A percentile compares a stretch with the other conserved stretches of the same genome.
Evolutionary conservation across 1,140 invertebrate species (phyloP).

Genomic region (Drosophila tropicalis): DNA sequence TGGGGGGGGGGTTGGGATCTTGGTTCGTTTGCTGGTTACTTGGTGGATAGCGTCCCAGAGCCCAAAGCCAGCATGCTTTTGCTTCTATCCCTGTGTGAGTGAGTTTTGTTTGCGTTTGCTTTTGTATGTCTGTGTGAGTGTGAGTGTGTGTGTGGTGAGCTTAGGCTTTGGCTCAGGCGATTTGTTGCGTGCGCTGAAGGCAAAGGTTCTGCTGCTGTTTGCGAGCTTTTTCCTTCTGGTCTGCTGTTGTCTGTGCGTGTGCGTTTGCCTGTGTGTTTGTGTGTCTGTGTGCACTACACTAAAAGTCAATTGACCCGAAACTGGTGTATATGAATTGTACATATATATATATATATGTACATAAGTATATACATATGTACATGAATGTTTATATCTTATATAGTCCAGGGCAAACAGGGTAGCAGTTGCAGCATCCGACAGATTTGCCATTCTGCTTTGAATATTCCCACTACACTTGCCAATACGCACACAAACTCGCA

Average conservation of each 20-base stretch:
- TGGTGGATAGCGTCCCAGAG: constrained; percentile 6
- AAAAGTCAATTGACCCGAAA: constrained; percentile 80
- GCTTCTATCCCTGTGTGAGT: constrained; percentile 14
- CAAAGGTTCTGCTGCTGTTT: constrained; percentile 39
- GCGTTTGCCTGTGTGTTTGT: constrained; percentile 26
- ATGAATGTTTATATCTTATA: neutral
- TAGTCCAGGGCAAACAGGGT: constrained; percentile 8
- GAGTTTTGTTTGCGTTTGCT: constrained; percentile 26
- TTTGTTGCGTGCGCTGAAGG: constrained; percentile 67
- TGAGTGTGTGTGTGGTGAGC: constrained; percentile 46
- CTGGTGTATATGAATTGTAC: constrained; percentile 35
- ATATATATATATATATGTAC: constrained; percentile 17
- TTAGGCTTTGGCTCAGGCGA: constrained; percentile 72
- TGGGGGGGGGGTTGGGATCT: constrained; percentile 17
- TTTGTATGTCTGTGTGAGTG: constrained; percentile 36
- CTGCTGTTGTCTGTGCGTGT: constrained; percentile 14
- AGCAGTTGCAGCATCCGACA: constrained; percentile 15
- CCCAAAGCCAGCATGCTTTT: constrained; percentile 19
- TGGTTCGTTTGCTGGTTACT: constrained; percentile 13
- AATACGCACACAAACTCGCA: constrained; percentile 8
- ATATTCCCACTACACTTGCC: constrained; percentile 9
- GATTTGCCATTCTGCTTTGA: constrained; percentile 21
- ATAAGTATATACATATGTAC: constrained; percentile 10
- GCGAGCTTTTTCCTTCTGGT: constrained; percentile 68
- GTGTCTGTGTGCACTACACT: constrained; percentile 65